Base-by-base conservation (phyloP, 2,797 vertebrate genomes). In the Hephaestus fuliginosus region DNA sequence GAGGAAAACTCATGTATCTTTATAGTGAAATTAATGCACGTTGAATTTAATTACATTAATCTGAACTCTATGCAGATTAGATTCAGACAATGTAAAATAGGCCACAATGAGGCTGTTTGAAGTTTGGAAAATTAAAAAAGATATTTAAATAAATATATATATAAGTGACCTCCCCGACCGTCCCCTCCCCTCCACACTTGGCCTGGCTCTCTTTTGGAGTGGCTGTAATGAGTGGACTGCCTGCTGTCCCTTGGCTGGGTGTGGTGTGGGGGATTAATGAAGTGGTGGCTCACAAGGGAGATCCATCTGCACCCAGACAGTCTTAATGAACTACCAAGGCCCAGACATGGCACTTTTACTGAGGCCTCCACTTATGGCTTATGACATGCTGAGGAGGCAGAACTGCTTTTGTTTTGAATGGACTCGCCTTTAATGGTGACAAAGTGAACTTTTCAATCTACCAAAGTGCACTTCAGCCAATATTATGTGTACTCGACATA, bases 371-470 rank as follows among this genome's bases (percentile, higher is more conserved):
- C 85, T 93, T 82, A 85, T 71, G 71, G 79, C 85, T 92, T 83
- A 86, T 89, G 90, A 92, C 91, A 88, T 90, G 90, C 90, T 90
- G 93, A 91, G 90, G 72, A 91, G 85, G 89, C 89, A 88, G 81
- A 78, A 75, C 48, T 61, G 84, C 77, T 81, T 89, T 90, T 81
- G 87, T 91, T 94, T 90, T 79, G 78, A 88, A 88, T 68, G 72
- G 70, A 8, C 22, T 77, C 2, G 28, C 66, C 72, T 84, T 91
- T 92, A 90, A 92, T 88, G 76, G 88, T 84, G 85, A 89, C 86
- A 87, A 85, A 88, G 89, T 85, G 84, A 93, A 92, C 88, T 89
- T 88, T 92, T 88, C 89, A 94, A 94, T 95, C 90, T 89, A 84
- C 73, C 76, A 90, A 81, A 94, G 94, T 93, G 92, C 92, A 90